A percentile compares a stretch with the other conserved stretches of the same genome.
phyloP scores from a whole-genome alignment of 2,888 invertebrate genomes.

The Chorisops tibialis region DNA sequence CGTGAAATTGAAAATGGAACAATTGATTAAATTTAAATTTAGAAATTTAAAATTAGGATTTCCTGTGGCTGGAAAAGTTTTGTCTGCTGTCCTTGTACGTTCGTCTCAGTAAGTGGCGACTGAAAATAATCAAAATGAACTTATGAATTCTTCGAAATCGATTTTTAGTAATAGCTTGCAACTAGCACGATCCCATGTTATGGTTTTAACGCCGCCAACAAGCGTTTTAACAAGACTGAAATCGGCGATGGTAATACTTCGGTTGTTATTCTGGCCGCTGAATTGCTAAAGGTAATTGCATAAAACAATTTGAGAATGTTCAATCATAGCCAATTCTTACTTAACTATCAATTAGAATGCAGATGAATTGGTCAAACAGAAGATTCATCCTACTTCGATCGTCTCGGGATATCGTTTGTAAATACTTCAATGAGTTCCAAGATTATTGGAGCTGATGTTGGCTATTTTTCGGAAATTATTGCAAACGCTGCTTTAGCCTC shows the following conservation, averaged over 20 bases:
- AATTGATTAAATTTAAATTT: too few relatives aligned
- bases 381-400: constrained; percentile 98
- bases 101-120: constrained; percentile 40
- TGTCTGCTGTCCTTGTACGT: constrained; percentile 40
- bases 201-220: constrained; percentile 94
- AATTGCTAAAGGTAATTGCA: constrained; percentile 68
- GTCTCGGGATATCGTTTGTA: constrained; percentile 97
- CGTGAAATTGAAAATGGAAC: too few relatives aligned
- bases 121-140: constrained; percentile 32
- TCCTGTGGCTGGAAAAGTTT: constrained; percentile 77
- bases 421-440: constrained; percentile 99
- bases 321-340: neutral
- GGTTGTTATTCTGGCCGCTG: constrained; percentile 81
- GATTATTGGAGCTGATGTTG: constrained; percentile 94
- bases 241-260: constrained; percentile 99
- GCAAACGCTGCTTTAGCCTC: constrained; percentile 93
- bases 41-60: constrained; percentile 84
- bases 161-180: constrained; percentile 62
- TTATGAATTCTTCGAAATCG: constrained; percentile 1
- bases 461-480: constrained; percentile 92
- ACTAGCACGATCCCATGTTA: constrained; percentile 90
- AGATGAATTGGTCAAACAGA: constrained; percentile 97
- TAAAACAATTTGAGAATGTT: constrained; percentile 5
- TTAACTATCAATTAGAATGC: constrained; percentile 72
- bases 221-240: constrained; percentile 92